Evolutionary conservation across 2,797 vertebrate genomes (phyloP), one percentile per base, ranked within the genome.

Genomic region (Scolopax rusticola): DNA sequence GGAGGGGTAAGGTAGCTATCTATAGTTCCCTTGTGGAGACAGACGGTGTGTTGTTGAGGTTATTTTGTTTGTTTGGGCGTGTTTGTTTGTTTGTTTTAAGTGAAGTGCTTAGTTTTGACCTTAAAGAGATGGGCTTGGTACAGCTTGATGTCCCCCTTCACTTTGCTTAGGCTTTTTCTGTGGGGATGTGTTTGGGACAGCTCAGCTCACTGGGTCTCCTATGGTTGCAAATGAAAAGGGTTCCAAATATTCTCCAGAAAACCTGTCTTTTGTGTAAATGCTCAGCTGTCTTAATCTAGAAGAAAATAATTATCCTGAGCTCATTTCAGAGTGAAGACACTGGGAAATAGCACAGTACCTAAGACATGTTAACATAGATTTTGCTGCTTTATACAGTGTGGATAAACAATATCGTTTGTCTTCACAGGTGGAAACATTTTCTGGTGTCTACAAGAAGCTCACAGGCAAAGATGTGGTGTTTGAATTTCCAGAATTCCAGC

Each of bases 381-480:
- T 67, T 67, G 30, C 17, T 70, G 70, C 4, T 41, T 65, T 70
- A 18, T 11, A 10, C 33, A 60, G 60, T 8, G 21, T 81, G 11
- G 92, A 24, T 95, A 83, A 95, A 69, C 70, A 70, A 87, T 28
- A 67, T 83, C 87, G 38, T 83, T 93, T 96, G 43, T 92, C 70
- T 87, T 97, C 53, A 30, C 96, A 99, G 99, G 99, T 99, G 83
- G 99, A 99, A 97, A 99, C 99, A 54, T 99, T 99, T 97, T 99
- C 99, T 96, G 99, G 99, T 95, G 99, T 99, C 96, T 99, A 99
- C 98, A 99, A 99, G 98, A 99, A 99, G 97, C 99, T 99, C 98
- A 99, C 99, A 81, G 99, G 99, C 98, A 99, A 99, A 98, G 99
- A 99, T 83, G 99, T 99, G 59, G 98, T 99, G 95, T 99, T 99